Evolutionary conservation across 2,113 vertebrate species (phyloP).

Genomic region (Oophaga pumilio): DNA sequence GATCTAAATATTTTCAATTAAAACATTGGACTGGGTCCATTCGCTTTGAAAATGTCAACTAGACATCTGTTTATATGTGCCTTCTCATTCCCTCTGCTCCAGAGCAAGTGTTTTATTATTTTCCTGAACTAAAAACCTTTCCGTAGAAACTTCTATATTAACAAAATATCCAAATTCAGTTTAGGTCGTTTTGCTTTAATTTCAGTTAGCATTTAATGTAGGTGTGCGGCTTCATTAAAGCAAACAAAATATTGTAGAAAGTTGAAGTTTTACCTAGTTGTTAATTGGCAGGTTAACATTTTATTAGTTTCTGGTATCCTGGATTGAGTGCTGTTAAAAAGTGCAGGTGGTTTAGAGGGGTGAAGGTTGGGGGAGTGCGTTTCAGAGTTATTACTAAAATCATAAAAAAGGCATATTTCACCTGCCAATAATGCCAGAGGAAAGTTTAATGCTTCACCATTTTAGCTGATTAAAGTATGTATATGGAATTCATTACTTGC

Average conservation of each 20-base stretch:
- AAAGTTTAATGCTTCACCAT: slow-evolving; percentile 74
- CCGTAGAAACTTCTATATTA: neutral
- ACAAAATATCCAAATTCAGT: slow-evolving; percentile 29
- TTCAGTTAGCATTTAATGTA: slow-evolving; percentile 42
- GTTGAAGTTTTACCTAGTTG: slow-evolving; percentile 73
- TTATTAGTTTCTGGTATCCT: slow-evolving; percentile 83
- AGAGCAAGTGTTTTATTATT: neutral
- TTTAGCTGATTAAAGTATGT: slow-evolving; percentile 75
- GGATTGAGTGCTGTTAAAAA: slow-evolving; percentile 81
- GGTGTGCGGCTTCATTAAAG: slow-evolving; percentile 70
- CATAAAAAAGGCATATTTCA: slow-evolving; percentile 77
- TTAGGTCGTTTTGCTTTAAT: slow-evolving; percentile 23
- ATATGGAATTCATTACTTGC: slow-evolving; percentile 77
- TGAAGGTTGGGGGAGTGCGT: slow-evolving; percentile 65
- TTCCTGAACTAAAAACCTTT: slow-evolving; percentile 16
- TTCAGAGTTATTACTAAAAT: slow-evolving; percentile 75
- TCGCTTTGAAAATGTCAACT: neutral
- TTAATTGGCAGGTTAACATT: slow-evolving; percentile 82
- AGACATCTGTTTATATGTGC: slow-evolving; percentile 14
- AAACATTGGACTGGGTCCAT: slow-evolving; percentile 23
- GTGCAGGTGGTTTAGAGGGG: slow-evolving; percentile 79
- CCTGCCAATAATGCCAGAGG: slow-evolving; percentile 73
- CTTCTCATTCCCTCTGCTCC: neutral
- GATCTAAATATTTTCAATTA: slow-evolving; percentile 22
- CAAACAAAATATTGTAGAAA: slow-evolving; percentile 67